Evolutionary conservation across 1,140 invertebrate genomes (phyloP).

Genomic region (Pogonomyrmex barbatus): DNA sequence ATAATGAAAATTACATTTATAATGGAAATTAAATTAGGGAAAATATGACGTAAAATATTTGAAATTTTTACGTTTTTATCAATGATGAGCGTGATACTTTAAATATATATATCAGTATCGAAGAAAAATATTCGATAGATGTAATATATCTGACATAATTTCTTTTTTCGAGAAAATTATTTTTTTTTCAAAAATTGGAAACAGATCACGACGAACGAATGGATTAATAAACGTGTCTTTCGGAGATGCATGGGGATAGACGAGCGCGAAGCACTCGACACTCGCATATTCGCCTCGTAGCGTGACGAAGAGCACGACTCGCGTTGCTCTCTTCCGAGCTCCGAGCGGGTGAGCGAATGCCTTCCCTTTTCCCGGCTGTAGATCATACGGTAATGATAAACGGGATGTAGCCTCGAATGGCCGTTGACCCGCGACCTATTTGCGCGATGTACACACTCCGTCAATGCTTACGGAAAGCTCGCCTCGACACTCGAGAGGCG

Average conservation of each 20-base stretch:
- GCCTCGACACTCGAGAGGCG: constrained; percentile 41
- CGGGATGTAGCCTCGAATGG: constrained; percentile 65
- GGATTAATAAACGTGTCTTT: constrained; percentile 34
- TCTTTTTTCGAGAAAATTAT: neutral
- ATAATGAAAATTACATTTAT: neutral
- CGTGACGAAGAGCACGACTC: constrained; percentile 37
- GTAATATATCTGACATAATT: neutral
- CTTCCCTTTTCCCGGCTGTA: constrained; percentile 61
- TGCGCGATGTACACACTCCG: constrained; percentile 61
- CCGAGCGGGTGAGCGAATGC: constrained; percentile 26
- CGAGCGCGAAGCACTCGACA: constrained; percentile 12
- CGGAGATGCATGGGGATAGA: neutral
- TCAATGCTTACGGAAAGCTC: constrained; percentile 65
- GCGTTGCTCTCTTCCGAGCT: constrained; percentile 24
- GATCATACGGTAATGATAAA: constrained; percentile 67
- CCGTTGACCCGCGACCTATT: constrained; percentile 66
- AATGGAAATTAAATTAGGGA: neutral
- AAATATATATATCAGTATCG: neutral
- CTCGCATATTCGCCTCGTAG: constrained; percentile 33
- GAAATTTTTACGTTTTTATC: neutral
- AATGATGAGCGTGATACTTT: neutral
- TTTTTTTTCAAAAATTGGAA: neutral
- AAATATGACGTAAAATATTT: constrained; percentile 5
- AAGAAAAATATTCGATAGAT: neutral
- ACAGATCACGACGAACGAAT: constrained; percentile 15